Base-by-base conservation (phyloP, 2,888 invertebrate genomes). In the Leuctra nigra region DNA sequence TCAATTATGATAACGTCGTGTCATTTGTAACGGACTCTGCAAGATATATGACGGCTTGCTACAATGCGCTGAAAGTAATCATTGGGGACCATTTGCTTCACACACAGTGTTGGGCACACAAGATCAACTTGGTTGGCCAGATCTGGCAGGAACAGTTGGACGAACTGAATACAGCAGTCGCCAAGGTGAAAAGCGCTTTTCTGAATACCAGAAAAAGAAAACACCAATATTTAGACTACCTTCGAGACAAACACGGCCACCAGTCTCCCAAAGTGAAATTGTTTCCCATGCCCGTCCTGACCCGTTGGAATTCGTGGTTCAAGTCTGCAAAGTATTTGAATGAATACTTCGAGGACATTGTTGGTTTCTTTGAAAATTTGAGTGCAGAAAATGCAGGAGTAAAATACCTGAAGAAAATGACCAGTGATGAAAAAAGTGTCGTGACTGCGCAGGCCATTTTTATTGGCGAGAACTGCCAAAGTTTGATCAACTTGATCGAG, bases 301-400 rank as follows among this genome's bases (percentile, higher is more conserved):
- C 56, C 7, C 35, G 56, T 18, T 56, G 59, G 59, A 56, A 56
- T 14, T 56, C 46, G 6, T 59, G 59, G 59, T 53, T 59, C 38
- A 38, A 46, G 22, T 46, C 46, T 44, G 56, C 39, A 11, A 35
- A 39, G 7, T 50, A 55, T 44, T 7, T 58, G 7, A 35, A 25
- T 20, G 58, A 58, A 25, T 47, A 55, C 23, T 18, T 58, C n/a
- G 14, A 23, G 18, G 47, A 55, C 25, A 25, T 48, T 20, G 36
- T 23, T 18, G 18, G 47, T n/a, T 35, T 23, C 23, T 11, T 55
- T 7, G 38, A 48, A 55, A n/a, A 14, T 9, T 25, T 44, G 9
- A 14, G 7, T 3, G 54, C 16, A 24, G 54, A 54, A 39, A 54
- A 29, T 39, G 54, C 41, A 7, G 44, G 41, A 13, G 41, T 54